Evolutionary conservation across 2,797 vertebrate species (phyloP), one percentile per base, ranked within the genome.

Genomic region (Atherinosoma microstoma): DNA sequence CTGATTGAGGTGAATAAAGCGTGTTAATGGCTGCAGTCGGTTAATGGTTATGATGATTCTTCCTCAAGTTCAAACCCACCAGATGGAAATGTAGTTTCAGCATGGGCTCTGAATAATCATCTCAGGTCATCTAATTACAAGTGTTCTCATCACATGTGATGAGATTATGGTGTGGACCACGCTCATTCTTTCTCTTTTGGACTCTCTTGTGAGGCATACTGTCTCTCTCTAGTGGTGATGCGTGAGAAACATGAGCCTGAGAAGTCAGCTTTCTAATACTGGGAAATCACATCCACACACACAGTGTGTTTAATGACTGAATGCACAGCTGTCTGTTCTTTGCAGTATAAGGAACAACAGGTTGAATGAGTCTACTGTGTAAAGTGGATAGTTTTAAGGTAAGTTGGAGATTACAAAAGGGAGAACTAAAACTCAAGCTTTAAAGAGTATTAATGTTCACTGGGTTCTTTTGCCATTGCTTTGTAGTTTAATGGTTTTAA

Each of bases 151-250:
- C 34, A 30, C 30, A 69, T 54, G 65, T 29, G 66, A 74, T 29
- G 51, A 87, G 57, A 78, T 80, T 71, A 58, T 27, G 54, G 49
- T 47, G n/a, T 29, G 71, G 62, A 69, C 59, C n/a, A 32, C 53
- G 60, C 61, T 54, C 22, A 38, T 38, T 22, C 13, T 66, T 36
- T 73, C 70, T 72, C 24, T 56, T 56, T 56, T 56, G 53, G 12
- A 49, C 20, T 15, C 24, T 29, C 53, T 56, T 56, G 64, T 51
- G 59, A 77, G 75, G 80, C 42, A 82, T 78, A 64, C 67, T 86
- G 86, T 87, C 89, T 81, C 89, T 83, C 91, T 84, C 89, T 90
- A 90, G 89, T 87, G 90, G 87, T 64, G 81, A 71, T 6, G 38
- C 7, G 51, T 65, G 70, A 85, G 57, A 83, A 82, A 58, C 18